Percentiles rank a stretch among this genome's conserved stretches.
These are phyloP conservation scores for Thyatira batis DNA, from an alignment of 2,888 invertebrate genomes.

Conservation along the genomic window DNA sequence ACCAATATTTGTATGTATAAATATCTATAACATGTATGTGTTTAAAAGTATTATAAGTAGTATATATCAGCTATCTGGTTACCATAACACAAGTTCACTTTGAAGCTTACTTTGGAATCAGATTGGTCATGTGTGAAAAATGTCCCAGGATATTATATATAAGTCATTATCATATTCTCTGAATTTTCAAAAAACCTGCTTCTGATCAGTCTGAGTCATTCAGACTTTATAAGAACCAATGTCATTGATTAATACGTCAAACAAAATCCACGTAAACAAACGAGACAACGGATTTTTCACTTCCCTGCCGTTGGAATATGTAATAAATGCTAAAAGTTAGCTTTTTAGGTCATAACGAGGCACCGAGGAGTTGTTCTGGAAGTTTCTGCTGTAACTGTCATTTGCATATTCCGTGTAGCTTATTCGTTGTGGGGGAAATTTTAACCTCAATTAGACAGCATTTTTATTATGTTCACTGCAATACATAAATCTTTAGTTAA, in stretches of 20 bases:
- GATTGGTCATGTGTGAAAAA: too few relatives aligned
- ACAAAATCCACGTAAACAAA: background rate
- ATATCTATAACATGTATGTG: too few relatives aligned
- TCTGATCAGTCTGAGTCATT: too few relatives aligned
- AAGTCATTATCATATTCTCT: too few relatives aligned
- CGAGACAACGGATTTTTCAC: background rate
- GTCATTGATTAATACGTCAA: background rate
- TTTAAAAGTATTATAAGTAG: too few relatives aligned
- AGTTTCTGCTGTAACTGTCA: background rate
- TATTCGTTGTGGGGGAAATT: background rate
- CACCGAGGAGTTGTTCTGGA: background rate
- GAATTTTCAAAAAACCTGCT: too few relatives aligned
- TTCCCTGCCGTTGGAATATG: background rate
- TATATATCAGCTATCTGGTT: too few relatives aligned
- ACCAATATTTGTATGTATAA: too few relatives aligned
- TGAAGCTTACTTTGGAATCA: too few relatives aligned
- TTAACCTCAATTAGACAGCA: background rate
- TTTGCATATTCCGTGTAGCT: background rate
- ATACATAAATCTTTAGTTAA: background rate
- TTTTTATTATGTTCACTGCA: background rate
- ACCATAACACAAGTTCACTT: too few relatives aligned
- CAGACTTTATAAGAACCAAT: too few relatives aligned
- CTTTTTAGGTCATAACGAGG: constrained; percentile 1
- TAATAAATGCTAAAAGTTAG: constrained; percentile 1
- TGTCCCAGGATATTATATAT: too few relatives aligned